phyloP scores from a whole-genome alignment of 2,113 vertebrate species.

The Cyphomyrus discorhynchus region DNA sequence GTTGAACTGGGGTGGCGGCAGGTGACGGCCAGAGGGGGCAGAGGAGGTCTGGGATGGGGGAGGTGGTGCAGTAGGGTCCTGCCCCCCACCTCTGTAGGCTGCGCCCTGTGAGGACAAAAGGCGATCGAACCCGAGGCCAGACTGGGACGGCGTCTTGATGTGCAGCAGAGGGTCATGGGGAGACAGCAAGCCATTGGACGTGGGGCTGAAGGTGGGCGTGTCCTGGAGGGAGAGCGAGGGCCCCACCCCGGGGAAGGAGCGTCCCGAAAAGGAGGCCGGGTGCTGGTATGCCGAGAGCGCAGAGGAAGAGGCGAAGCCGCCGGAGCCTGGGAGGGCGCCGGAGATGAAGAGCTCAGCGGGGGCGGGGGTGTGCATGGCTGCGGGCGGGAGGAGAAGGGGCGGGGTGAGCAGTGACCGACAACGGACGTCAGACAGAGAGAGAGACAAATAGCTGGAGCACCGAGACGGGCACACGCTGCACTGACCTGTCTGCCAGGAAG shows the following conservation, averaged over 20 bases:
- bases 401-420: slow-evolving; percentile 26
- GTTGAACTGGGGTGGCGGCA: slow-evolving; percentile 76
- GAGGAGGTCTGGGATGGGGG: slow-evolving; percentile 53
- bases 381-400: slow-evolving; percentile 9
- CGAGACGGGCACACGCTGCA: background rate
- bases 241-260: slow-evolving; percentile 71
- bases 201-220: slow-evolving; percentile 73
- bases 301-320: slow-evolving; percentile 78
- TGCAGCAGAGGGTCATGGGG: slow-evolving; percentile 71
- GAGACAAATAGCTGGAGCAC: background rate
- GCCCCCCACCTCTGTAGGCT: slow-evolving; percentile 48
- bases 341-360: slow-evolving; percentile 86
- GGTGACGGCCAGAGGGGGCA: slow-evolving; percentile 61
- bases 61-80: slow-evolving; percentile 49
- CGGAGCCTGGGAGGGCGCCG: slow-evolving; percentile 74
- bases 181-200: slow-evolving; percentile 72
- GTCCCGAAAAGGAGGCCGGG: slow-evolving; percentile 79
- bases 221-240: slow-evolving; percentile 79
- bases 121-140: slow-evolving; percentile 60
- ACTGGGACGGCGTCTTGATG: slow-evolving; percentile 63
- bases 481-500: slow-evolving; percentile 86
- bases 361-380: slow-evolving; percentile 84
- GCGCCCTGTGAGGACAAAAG: slow-evolving; percentile 59
- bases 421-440: slow-evolving; percentile 1
- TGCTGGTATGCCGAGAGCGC: slow-evolving; percentile 84